Conservation (phyloP, 2,113 vertebrate species). For the Corythoichthys haematopterus region DNA sequence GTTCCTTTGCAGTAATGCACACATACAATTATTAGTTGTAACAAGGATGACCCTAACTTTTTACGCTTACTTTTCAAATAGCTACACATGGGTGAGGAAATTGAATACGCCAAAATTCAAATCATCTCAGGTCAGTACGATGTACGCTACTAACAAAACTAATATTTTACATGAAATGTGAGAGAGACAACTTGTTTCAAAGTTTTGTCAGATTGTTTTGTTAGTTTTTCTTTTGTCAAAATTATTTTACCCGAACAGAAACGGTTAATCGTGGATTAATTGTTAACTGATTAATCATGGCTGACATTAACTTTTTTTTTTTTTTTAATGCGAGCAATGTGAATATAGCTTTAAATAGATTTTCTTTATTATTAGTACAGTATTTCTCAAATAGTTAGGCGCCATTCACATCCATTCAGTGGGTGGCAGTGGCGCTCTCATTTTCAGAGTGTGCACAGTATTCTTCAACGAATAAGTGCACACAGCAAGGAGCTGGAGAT, state of each 20-base stretch:
- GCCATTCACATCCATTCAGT: too few species aligned
- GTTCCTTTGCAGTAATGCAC: conserved; percentile 46
- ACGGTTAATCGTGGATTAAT: conserved; percentile 4
- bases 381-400: too few species aligned
- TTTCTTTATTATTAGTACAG: too few species aligned
- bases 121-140: conserved; percentile 60
- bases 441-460: too few species aligned
- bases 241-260: conserved; percentile 2
- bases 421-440: too few species aligned
- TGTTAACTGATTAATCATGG: too few species aligned
- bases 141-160: conserved; percentile 18
- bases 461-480: too few species aligned
- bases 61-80: conserved; percentile 11
- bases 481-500: too few species aligned
- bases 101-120: conserved; percentile 22
- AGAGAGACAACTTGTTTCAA: conserved; percentile 17
- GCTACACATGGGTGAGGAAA: conserved; percentile 7
- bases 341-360: conserved; percentile 8
- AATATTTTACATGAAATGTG: conserved; percentile 9
- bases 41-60: too few species aligned
- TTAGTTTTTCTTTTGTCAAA: conserved; percentile 13
- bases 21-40: conserved; percentile 22
- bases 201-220: conserved; percentile 13
- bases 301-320: background rate
- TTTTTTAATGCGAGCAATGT: background rate